A percentile compares a stretch with the other conserved stretches of the same genome.
Conservation (phyloP, 2,113 vertebrate species). For the Semnornis frantzii region DNA sequence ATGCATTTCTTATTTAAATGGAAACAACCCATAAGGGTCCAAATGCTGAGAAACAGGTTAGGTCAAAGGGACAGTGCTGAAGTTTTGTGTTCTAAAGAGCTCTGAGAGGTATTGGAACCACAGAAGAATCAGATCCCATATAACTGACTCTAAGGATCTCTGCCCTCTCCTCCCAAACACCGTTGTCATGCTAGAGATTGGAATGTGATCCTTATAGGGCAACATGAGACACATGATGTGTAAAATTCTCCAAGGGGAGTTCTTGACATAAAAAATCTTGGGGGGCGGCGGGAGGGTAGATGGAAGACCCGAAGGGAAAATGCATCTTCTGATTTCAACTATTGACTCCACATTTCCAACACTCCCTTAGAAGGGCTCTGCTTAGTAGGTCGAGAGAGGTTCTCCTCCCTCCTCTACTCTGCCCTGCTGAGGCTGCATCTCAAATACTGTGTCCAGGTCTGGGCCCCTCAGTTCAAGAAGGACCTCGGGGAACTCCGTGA, state of each 20-base stretch:
- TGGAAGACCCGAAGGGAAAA: neutral
- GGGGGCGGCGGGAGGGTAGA: neutral
- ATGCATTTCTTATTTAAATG: neutral
- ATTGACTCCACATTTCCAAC: neutral
- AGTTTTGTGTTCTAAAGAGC: neutral
- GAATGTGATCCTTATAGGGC: neutral
- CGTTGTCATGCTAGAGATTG: neutral
- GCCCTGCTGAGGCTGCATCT: no score
- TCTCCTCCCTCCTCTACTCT: no score
- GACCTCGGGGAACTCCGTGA: no score
- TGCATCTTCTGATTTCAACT: constrained; percentile 16
- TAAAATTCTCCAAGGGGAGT: constrained; percentile 21
- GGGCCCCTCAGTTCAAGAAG: no score
- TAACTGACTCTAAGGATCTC: neutral
- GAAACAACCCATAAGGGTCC: neutral
- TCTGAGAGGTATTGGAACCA: neutral
- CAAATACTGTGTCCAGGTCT: no score
- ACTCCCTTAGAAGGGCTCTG: no score
- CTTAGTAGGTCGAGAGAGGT: no score
- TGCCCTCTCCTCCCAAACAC: neutral
- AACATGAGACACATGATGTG: neutral
- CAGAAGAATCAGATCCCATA: neutral
- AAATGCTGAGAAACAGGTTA: neutral
- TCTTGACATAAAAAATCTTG: constrained; percentile 9
- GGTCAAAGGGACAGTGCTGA: neutral